A percentile compares a stretch with the other conserved stretches of the same genome.
These are phyloP conservation scores for Scolopax mira DNA, from an alignment of 2,113 vertebrate genomes.

Conservation along the genomic window DNA sequence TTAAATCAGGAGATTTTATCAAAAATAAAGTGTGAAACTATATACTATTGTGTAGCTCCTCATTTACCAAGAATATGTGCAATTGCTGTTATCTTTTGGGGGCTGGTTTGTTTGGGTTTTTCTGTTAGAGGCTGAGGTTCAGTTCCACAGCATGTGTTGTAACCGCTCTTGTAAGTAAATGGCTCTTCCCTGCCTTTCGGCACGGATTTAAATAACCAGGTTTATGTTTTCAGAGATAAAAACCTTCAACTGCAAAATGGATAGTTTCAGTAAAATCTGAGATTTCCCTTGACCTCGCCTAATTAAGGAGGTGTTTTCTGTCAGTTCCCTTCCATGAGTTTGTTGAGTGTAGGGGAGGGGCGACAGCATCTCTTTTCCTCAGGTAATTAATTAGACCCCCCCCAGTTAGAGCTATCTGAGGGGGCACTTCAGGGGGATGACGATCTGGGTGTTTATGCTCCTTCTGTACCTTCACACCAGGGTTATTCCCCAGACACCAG, in stretches of 20 bases:
- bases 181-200: neutral
- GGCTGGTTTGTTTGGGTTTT: neutral
- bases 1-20: conserved; percentile 19
- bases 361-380: neutral
- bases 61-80: neutral
- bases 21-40: conserved; percentile 49
- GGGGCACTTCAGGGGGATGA: neutral
- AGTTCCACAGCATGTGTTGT: neutral
- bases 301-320: neutral
- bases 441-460: neutral
- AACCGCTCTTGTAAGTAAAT: neutral
- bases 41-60: neutral
- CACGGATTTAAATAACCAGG: neutral
- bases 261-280: too few species aligned
- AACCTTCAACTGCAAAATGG: neutral
- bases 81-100: neutral
- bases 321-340: neutral
- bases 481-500: neutral
- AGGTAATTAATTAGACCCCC: neutral
- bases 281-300: neutral
- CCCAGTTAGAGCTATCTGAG: neutral
- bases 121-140: neutral
- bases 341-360: neutral
- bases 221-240: neutral
- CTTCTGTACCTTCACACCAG: rapidly evolving